Conservation (phyloP, 2,797 vertebrate genomes). For the Notamacropus eugenii region DNA sequence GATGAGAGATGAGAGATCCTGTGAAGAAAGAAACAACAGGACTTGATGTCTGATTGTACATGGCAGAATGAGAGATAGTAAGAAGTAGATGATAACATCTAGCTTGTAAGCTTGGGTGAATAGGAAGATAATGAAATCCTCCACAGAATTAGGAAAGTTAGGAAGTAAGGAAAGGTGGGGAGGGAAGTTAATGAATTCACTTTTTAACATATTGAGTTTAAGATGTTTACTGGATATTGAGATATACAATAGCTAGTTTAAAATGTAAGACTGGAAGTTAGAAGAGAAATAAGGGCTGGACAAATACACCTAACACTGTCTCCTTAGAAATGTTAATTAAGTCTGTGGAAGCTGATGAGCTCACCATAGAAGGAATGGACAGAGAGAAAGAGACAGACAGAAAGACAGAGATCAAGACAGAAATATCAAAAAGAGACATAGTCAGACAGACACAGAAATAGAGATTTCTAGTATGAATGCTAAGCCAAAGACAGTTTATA, state of each 20-base stretch:
- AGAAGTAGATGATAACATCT: not conserved
- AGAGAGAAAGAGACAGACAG: no score
- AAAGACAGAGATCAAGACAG: no score
- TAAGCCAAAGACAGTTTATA: not conserved
- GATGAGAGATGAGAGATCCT: not conserved
- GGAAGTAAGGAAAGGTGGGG: not conserved
- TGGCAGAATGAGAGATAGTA: not conserved
- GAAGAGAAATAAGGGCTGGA: not conserved
- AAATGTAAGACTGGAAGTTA: not conserved
- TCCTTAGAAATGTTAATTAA: not conserved
- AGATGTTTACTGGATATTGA: not conserved
- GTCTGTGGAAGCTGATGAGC: not conserved
- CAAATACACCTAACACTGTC: not conserved
- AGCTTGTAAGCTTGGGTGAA: not conserved
- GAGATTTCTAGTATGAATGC: not conserved
- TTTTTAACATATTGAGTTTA: not conserved
- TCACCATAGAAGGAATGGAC: rapidly evolving
- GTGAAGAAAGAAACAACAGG: not conserved
- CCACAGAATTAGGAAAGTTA: not conserved
- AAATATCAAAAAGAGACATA: not conserved
- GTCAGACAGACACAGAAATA: not conserved
- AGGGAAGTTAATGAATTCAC: not conserved
- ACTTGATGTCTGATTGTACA: not conserved
- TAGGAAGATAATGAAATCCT: not conserved
- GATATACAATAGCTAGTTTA: not conserved